These are phyloP conservation scores for Ginglymostoma cirratum DNA, from an alignment of 2,113 vertebrate species.

Conservation along the genomic window DNA sequence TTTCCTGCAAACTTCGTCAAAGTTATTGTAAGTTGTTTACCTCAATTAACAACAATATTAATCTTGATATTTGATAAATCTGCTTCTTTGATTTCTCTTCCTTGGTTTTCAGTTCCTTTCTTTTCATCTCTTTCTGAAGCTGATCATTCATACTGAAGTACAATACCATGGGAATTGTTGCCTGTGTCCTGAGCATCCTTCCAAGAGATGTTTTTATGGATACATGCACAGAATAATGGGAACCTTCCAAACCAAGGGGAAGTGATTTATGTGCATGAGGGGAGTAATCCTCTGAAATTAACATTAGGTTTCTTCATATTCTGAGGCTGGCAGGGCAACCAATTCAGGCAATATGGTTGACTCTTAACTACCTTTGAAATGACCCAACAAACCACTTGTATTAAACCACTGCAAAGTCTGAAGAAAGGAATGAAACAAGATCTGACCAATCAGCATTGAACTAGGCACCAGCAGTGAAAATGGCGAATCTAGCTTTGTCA, in stretches of 20 bases:
- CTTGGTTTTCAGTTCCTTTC: not conserved
- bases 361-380: too few species aligned
- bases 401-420: too few species aligned
- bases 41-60: not conserved
- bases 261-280: not conserved
- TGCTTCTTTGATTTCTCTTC: not conserved
- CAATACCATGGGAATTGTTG: not conserved
- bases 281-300: not conserved
- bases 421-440: too few species aligned
- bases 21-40: slow-evolving; percentile 67
- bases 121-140: not conserved
- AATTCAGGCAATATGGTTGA: not conserved
- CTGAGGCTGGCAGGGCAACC: not conserved
- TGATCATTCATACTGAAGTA: not conserved
- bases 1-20: slow-evolving; percentile 80
- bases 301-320: not conserved
- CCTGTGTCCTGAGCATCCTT: not conserved
- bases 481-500: too few species aligned
- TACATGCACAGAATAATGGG: not conserved
- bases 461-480: too few species aligned
- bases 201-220: not conserved
- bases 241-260: not conserved
- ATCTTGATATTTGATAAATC: not conserved
- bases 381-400: too few species aligned
- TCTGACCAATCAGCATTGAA: too few species aligned